Percentiles rank a stretch among this genome's conserved stretches.
phyloP scores from a whole-genome alignment of 1,140 invertebrate species.

The Dendroctonus ponderosae region DNA sequence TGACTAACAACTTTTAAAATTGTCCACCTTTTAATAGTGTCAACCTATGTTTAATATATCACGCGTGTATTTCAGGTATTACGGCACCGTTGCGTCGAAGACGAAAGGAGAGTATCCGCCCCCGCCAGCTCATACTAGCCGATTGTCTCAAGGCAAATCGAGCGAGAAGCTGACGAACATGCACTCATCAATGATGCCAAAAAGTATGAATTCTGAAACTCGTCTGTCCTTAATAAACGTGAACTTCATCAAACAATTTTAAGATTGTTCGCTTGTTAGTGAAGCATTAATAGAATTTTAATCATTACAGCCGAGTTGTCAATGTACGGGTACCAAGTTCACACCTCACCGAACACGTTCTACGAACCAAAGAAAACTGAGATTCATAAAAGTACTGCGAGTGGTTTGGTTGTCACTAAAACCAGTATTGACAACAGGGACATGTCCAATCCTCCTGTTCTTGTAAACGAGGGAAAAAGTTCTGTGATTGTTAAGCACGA shows the following conservation, averaged over 20 bases:
- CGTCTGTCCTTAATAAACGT: too few species aligned
- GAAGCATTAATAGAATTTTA: too few species aligned
- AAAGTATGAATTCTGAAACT: constrained; percentile 4
- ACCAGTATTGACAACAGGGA: constrained; percentile 52
- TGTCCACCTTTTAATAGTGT: not conserved
- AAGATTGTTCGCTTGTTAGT: too few species aligned
- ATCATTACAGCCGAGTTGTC: constrained; percentile 66
- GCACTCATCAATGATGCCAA: constrained; percentile 55
- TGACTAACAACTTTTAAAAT: constrained; percentile 2
- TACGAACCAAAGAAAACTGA: constrained; percentile 45
- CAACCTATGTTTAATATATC: not conserved
- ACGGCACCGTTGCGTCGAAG: constrained; percentile 46
- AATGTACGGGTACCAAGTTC: constrained; percentile 65
- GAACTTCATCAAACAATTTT: too few species aligned
- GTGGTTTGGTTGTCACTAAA: constrained; percentile 48
- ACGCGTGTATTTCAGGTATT: constrained; percentile 23
- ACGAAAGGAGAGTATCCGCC: constrained; percentile 59
- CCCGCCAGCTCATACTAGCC: constrained; percentile 58
- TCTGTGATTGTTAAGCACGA: constrained; percentile 79
- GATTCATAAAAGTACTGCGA: constrained; percentile 50
- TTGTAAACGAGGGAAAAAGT: constrained; percentile 67
- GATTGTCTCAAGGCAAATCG: constrained; percentile 48
- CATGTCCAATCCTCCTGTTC: constrained; percentile 59
- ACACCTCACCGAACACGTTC: constrained; percentile 56
- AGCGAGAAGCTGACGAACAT: constrained; percentile 56